Evolutionary conservation across 2,797 vertebrate genomes (phyloP), one percentile per base, ranked within the genome.

Genomic region (Enteromius treurensis): DNA sequence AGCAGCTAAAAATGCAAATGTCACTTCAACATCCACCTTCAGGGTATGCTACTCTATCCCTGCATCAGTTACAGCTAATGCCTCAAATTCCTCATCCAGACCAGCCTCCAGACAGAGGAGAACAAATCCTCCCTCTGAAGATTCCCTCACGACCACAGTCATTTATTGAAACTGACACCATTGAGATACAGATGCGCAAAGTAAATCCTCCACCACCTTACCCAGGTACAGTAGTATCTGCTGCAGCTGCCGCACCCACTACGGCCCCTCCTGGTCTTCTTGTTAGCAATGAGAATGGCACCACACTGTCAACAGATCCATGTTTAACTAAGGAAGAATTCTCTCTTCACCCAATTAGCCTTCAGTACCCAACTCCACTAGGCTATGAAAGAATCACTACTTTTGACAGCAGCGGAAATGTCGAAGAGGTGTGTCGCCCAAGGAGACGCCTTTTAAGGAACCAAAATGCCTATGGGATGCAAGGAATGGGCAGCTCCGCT

Each of bases 311-410:
- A 4, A 87, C 96, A 0, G 97, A 98, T 32, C 89, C 93, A 81
- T 97, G 96, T 89, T 88, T 97, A 87, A 98, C 97, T 89, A 98
- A 97, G 87, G 95, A 96, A 0, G 97, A 98, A 58, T 98, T 98
- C 89, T 93, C 97, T 45, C 96, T 97, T 47, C 96, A 96, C 86
- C 95, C 96, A 0, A 86, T 96, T 60, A 29, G 26, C 55, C 75
- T 89, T 26, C 97, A 97, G 84, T 97, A 96, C 90, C 97, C 96
- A 84, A 96, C 97, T 0, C 97, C 98, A 0, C 93, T 97, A 79
- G 98, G 98, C 40, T 99, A 99, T 0, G 98, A 99, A 92, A 93
- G 98, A 84, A 99, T 99, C 90, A 99, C 98, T 0, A 99, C 98
- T 0, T 99, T 99, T 26, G 98, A 99, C 92, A 99, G 98, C 93